Percentiles rank a stretch among this genome's conserved stretches.
These are phyloP conservation scores for Hycleus phaleratus DNA, from an alignment of 1,140 invertebrate genomes.

Conservation along the genomic window DNA sequence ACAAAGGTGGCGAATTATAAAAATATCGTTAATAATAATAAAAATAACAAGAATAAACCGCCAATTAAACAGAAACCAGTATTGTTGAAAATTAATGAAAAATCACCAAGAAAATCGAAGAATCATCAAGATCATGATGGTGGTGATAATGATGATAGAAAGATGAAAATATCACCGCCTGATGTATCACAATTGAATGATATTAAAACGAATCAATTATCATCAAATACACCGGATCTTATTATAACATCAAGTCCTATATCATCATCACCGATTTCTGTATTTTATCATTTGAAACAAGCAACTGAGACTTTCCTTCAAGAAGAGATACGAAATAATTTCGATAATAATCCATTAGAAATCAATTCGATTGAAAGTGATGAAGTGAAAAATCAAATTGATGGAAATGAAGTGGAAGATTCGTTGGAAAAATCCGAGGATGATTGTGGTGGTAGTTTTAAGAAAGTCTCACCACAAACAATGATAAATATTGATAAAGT, in stretches of 20 bases:
- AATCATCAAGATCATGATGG: conserved; percentile 19
- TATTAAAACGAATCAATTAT: conserved; percentile 10
- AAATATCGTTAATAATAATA: conserved; percentile 50
- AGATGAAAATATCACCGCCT: conserved; percentile 24
- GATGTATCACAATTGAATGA: conserved; percentile 31
- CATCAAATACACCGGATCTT: conserved; percentile 37
- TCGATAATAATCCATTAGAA: background rate
- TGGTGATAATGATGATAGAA: conserved; percentile 15
- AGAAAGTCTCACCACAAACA: background rate
- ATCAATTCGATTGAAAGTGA: background rate
- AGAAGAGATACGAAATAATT: conserved; percentile 22
- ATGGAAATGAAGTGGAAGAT: too few relatives aligned
- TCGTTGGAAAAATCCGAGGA: too few relatives aligned
- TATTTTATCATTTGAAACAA: conserved; percentile 8
- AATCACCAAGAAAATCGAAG: conserved; percentile 23
- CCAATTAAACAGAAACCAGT: conserved; percentile 41
- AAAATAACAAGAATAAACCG: conserved; percentile 42
- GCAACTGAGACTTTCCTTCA: conserved; percentile 28
- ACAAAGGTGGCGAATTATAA: conserved; percentile 59
- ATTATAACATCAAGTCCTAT: conserved; percentile 37
- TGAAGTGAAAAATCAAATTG: too few relatives aligned
- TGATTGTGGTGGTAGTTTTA: background rate
- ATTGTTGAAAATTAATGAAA: conserved; percentile 16
- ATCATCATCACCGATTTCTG: conserved; percentile 13
- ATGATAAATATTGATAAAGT: conserved; percentile 55